Evolutionary conservation across 64 coral and sea anemone species (phyloP).

Genomic region (Pachyseris speciosa): DNA sequence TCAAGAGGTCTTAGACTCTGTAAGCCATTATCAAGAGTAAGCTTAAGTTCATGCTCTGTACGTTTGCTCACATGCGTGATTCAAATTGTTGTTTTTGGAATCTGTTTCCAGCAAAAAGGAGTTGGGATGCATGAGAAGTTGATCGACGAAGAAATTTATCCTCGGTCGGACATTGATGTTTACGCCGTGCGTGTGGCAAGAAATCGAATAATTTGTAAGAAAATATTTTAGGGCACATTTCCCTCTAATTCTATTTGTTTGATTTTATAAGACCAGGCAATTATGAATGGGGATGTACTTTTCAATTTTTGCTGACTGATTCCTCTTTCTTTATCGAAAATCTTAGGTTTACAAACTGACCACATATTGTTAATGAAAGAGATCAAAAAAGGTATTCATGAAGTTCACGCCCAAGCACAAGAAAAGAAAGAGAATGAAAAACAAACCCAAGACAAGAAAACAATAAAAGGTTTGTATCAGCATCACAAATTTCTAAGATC

Average conservation of each 20-base stretch:
- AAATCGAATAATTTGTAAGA: constrained; percentile 98
- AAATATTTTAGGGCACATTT: background rate
- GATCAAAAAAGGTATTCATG: constrained; percentile 93
- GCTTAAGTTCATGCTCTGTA: background rate
- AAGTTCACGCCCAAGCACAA: constrained; percentile 81
- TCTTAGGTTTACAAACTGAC: constrained; percentile 93
- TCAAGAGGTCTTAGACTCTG: constrained; percentile 80
- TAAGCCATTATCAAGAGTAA: constrained; percentile 6
- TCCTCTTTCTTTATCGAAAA: too few relatives aligned
- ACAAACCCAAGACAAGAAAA: constrained; percentile 28
- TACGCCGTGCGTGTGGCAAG: constrained; percentile 93
- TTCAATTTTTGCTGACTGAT: constrained; percentile 22
- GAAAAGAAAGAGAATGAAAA: constrained; percentile 59
- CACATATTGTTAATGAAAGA: constrained; percentile 94
- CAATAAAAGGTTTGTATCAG: constrained; percentile 46
- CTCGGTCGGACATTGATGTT: constrained; percentile 92
- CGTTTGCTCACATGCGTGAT: background rate
- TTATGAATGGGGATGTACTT: too few relatives aligned
- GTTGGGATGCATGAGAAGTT: constrained; percentile 92
- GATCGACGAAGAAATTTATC: constrained; percentile 88
- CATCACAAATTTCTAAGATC: background rate
- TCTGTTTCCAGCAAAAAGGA: constrained; percentile 84
- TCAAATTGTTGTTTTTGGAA: background rate
- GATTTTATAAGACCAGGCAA: background rate
- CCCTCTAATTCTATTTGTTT: background rate